These are phyloP conservation scores for Mastomys coucha DNA, from an alignment of 2,113 vertebrate species.

Conservation along the genomic window DNA sequence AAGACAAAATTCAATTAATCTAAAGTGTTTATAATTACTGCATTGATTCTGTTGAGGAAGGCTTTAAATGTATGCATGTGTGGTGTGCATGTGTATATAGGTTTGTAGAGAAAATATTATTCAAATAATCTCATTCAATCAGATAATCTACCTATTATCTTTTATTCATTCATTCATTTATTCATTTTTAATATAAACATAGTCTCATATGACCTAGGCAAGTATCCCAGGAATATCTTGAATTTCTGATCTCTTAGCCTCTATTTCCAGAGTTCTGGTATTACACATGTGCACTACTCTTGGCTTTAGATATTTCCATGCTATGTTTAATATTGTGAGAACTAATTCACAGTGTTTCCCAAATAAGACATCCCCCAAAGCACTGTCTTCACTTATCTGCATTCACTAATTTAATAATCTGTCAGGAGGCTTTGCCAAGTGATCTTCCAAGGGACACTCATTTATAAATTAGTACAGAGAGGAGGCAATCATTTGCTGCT, in stretches of 20 bases:
- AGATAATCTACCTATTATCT: not conserved
- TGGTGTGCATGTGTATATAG: not conserved
- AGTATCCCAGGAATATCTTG: not conserved
- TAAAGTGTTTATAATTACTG: not conserved
- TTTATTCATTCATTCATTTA: not conserved
- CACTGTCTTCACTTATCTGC: not conserved
- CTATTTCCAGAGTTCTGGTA: not conserved
- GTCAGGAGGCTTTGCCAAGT: not conserved
- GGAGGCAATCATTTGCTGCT: not conserved
- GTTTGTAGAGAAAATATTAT: not conserved
- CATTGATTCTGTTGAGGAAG: not conserved
- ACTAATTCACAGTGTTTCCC: not conserved
- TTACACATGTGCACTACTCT: not conserved
- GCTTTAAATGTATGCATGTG: not conserved
- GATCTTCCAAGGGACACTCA: not conserved
- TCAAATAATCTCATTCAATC: not conserved
- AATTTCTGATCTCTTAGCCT: not conserved
- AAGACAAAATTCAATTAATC: not conserved
- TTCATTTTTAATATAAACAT: not conserved
- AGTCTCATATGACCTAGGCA: not conserved
- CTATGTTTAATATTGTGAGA: not conserved
- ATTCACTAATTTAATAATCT: not conserved
- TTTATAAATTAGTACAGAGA: slow-evolving; percentile 5
- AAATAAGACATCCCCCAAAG: not conserved
- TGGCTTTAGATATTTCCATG: not conserved